Evolutionary conservation across 1,140 invertebrate genomes (phyloP).

Genomic region (Elysia chlorotica): DNA sequence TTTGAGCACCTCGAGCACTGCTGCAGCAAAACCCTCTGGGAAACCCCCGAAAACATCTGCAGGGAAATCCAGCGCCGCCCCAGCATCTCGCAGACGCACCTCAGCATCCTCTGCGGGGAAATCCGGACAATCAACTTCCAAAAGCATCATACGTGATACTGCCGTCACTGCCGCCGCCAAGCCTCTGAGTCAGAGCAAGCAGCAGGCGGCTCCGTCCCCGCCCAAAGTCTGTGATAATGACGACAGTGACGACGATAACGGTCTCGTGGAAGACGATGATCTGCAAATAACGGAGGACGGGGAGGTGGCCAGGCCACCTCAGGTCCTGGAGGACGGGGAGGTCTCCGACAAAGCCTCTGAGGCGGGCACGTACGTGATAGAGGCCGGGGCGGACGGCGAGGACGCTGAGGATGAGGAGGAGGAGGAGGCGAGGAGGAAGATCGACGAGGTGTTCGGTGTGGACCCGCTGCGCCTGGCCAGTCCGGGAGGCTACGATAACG

Average conservation of each 20-base stretch:
- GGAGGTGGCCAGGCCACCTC: too few relatives aligned
- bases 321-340: conserved; percentile 33
- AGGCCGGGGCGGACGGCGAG: conserved; percentile 69
- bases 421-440: conserved; percentile 83
- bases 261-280: conserved; percentile 21
- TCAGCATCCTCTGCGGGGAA: too few relatives aligned
- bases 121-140: too few relatives aligned
- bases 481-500: conserved; percentile 23
- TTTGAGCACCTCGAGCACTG: too few relatives aligned
- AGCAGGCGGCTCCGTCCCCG: too few relatives aligned
- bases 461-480: conserved; percentile 5
- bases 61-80: too few relatives aligned
- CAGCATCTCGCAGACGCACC: too few relatives aligned
- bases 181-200: too few relatives aligned
- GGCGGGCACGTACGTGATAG: conserved; percentile 84
- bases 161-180: too few relatives aligned
- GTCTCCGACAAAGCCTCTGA: conserved; percentile 81
- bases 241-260: neutral
- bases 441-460: conserved; percentile 78
- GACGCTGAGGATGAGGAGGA: conserved; percentile 85
- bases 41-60: too few relatives aligned
- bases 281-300: conserved; percentile 13
- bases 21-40: too few relatives aligned
- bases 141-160: too few relatives aligned
- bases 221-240: neutral